These are phyloP conservation scores for Trachemys scripta DNA, from an alignment of 2,113 vertebrate species.

Conservation along the genomic window DNA sequence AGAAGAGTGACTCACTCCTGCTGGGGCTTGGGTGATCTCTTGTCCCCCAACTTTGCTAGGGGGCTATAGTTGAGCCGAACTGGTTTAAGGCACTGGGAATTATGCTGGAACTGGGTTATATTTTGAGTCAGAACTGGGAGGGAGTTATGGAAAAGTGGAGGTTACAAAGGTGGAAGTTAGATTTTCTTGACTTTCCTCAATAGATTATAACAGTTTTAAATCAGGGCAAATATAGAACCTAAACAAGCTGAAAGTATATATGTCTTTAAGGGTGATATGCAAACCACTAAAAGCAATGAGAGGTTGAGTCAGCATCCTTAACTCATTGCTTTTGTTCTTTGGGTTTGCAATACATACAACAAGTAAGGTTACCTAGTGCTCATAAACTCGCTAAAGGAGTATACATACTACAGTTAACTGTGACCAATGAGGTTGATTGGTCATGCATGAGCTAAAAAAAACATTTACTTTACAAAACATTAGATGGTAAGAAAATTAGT, in stretches of 20 bases:
- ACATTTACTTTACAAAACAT: neutral
- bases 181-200: neutral
- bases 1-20: neutral
- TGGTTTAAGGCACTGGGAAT: neutral
- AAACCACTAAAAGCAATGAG: neutral
- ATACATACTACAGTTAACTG: neutral
- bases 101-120: neutral
- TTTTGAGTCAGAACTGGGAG: neutral
- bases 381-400: neutral
- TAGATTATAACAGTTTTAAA: neutral
- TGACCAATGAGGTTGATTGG: neutral
- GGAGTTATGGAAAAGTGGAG: neutral
- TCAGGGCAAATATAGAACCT: neutral
- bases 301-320: neutral
- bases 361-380: neutral
- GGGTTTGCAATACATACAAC: neutral
- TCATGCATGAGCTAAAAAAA: neutral
- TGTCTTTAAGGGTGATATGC: neutral
- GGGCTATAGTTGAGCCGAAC: neutral
- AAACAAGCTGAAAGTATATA: neutral
- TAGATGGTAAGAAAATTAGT: neutral
- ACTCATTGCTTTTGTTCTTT: neutral
- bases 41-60: neutral
- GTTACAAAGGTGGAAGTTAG: neutral
- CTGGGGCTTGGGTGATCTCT: neutral